Evolutionary conservation across 2,113 vertebrate species (phyloP).

Genomic region (Oncorhynchus mykiss): DNA sequence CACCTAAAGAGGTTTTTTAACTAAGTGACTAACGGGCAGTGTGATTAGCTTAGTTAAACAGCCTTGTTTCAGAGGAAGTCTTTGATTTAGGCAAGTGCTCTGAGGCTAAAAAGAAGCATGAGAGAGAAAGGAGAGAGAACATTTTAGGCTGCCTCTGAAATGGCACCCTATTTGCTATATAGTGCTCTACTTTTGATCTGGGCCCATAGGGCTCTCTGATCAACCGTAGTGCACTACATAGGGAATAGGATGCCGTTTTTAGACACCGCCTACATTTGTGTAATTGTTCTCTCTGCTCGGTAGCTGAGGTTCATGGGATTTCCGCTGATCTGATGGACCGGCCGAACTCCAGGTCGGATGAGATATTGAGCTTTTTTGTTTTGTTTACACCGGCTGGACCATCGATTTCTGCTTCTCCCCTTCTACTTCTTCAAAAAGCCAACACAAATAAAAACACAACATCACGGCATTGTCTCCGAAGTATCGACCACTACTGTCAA

Average conservation of each 20-base stretch:
- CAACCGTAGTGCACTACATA: too few relatives aligned
- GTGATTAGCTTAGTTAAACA: constrained; percentile 45
- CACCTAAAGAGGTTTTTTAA: constrained; percentile 46
- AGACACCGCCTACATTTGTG: neutral
- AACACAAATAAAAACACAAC: constrained; percentile 11
- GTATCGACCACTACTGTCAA: constrained; percentile 17
- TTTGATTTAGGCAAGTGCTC: constrained; percentile 44
- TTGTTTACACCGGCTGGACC: constrained; percentile 33
- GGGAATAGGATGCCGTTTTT: too few relatives aligned
- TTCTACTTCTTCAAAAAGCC: constrained; percentile 11
- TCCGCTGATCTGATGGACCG: constrained; percentile 49
- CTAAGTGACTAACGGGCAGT: constrained; percentile 34
- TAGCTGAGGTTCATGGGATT: constrained; percentile 38
- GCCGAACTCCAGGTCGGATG: neutral
- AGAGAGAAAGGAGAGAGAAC: too few relatives aligned
- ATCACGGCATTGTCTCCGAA: constrained; percentile 3
- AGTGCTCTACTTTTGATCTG: too few relatives aligned
- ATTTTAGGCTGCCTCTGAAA: too few relatives aligned
- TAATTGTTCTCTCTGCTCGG: neutral
- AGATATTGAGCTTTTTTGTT: constrained; percentile 39
- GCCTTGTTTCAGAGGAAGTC: constrained; percentile 51
- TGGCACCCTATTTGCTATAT: too few relatives aligned
- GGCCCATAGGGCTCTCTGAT: too few relatives aligned
- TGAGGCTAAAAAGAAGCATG: too few relatives aligned
- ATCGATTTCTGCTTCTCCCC: constrained; percentile 29